Conservation (phyloP, 2,113 vertebrate species). For the Tragelaphus imberbis region DNA sequence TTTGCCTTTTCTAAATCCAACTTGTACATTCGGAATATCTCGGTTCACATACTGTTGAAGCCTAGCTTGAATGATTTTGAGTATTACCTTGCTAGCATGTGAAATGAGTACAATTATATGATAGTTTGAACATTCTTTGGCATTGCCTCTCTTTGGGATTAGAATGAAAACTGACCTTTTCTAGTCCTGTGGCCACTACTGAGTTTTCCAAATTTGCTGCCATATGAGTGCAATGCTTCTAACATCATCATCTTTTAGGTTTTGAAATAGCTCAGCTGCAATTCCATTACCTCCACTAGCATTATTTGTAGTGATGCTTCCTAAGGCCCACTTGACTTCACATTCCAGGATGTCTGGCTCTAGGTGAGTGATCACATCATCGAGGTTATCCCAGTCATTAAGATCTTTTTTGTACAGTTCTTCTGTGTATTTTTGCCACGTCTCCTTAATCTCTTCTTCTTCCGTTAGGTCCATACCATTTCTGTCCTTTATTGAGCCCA, state of each 20-base stretch:
- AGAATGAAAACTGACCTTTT: background rate
- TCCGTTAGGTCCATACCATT: background rate
- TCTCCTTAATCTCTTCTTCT: background rate
- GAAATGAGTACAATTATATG: background rate
- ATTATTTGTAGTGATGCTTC: background rate
- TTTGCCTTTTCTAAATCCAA: background rate
- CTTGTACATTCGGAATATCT: background rate
- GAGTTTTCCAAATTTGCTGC: background rate
- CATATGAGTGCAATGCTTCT: background rate
- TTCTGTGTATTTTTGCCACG: background rate
- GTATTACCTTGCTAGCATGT: background rate
- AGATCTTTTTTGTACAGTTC: background rate
- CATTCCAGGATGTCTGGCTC: background rate
- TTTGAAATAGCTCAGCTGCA: background rate
- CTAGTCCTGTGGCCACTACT: background rate
- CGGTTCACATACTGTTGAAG: background rate
- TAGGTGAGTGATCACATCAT: background rate
- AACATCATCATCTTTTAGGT: background rate
- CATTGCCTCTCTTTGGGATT: background rate
- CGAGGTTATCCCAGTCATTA: background rate
- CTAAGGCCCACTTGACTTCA: background rate
- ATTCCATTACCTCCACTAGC: background rate
- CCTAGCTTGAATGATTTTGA: background rate
- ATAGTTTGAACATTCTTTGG: background rate
- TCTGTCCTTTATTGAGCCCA: background rate